phyloP scores from a whole-genome alignment of 2,888 invertebrate genomes.

The Eupelmus urozonus region DNA sequence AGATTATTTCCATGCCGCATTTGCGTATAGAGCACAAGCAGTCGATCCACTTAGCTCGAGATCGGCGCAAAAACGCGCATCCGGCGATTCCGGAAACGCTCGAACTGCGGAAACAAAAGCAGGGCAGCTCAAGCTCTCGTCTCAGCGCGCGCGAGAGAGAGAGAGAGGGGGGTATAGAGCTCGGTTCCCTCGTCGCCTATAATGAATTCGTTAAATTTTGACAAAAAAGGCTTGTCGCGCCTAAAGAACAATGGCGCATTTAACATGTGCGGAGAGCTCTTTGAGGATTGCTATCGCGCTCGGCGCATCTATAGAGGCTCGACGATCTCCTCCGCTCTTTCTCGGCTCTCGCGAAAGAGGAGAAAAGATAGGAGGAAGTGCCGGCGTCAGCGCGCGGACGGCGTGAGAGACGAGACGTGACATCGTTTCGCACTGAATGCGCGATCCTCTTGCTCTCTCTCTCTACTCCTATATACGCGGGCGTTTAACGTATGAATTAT shows the following conservation, averaged over 20 bases:
- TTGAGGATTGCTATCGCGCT: constrained; percentile 28
- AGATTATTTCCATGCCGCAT: no score
- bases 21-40: not conserved
- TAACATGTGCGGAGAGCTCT: constrained; percentile 18
- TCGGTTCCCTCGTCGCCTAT: not conserved
- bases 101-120: constrained; percentile 13
- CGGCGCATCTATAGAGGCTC: constrained; percentile 24
- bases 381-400: constrained; percentile 51
- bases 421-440: constrained; percentile 61
- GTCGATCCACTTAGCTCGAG: constrained; percentile 23
- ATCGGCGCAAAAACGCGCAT: not conserved
- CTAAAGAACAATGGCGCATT: constrained; percentile 56
- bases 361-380: constrained; percentile 3
- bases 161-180: no score
- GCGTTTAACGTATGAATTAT: constrained; percentile 73
- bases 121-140: constrained; percentile 1
- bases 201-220: constrained; percentile 49
- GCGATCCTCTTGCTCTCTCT: no score
- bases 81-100: constrained; percentile 22
- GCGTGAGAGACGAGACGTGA: constrained; percentile 61
- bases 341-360: no score
- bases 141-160: not conserved
- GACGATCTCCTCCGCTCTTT: not conserved
- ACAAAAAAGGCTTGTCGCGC: constrained; percentile 41
- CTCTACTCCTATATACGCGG: constrained; percentile 53